Base-by-base conservation (phyloP, 1,140 invertebrate genomes). In the Nixonia krombeini region DNA sequence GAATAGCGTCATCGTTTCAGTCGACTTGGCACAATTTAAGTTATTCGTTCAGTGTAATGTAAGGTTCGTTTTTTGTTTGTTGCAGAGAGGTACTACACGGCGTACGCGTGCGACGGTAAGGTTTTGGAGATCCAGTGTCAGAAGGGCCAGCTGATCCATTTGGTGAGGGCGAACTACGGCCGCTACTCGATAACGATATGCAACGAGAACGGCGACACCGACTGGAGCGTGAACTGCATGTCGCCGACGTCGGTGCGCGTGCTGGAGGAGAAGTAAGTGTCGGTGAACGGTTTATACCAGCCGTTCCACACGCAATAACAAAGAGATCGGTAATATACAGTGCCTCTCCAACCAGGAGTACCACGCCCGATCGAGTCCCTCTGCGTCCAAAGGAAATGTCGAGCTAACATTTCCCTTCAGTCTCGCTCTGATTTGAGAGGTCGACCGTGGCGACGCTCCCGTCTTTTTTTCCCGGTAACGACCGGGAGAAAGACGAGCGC, bases 221-320 rank as follows among this genome's bases (percentile, higher is more conserved):
- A 96, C 73, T 97, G 96, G 96, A 96, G 94, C 85, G 94, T 97
- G 69, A 96, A 97, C 84, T 98, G 96, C 82, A 96, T 95, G 91
- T 94, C 94, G 40, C 91, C 90, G 15, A 93, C 92, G 76, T 93
- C 92, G 46, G 87, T 93, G 62, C 86, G 92, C 33, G 92, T 94
- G 45, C 87, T 95, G 46, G 91, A 92, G 81, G 90, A 87, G 86
- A 93, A 89, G 93, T 94, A 87, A 86, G 88, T 83, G 51, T n/a
- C n/a, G n/a, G n/a, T n/a, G n/a, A n/a, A n/a, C n/a, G n/a, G n/a
- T n/a, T n/a, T n/a, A n/a, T n/a, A n/a, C n/a, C 42, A 70, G 40
- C 45, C n/a, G n/a, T 49, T 42, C 59, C 55, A n/a, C n/a, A 40
- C 15, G 17, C 6, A 40, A 18, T 15, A 18, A 35, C 12, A 13